Evolutionary conservation across 2,888 invertebrate genomes (phyloP).

Genomic region (Alloplasta piceator): DNA sequence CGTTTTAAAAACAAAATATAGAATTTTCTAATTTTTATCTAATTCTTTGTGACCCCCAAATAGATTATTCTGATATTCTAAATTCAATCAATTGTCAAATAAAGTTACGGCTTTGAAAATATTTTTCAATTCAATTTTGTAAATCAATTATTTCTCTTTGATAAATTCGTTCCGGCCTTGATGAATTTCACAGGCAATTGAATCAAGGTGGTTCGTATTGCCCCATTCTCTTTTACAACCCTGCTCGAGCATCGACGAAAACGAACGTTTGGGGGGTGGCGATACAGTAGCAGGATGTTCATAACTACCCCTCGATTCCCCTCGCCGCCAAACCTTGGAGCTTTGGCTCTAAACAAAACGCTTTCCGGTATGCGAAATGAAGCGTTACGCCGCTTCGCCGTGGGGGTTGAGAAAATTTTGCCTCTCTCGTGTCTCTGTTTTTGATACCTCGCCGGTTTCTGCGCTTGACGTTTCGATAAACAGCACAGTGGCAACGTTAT

Average conservation of each 20-base stretch:
- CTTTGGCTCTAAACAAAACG: slow-evolving; percentile 71
- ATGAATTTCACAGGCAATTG: no score
- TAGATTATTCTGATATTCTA: no score
- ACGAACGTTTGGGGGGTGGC: slow-evolving; percentile 7
- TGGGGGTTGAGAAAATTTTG: slow-evolving; percentile 48
- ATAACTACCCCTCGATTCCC: background rate
- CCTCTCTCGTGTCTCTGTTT: slow-evolving; percentile 60
- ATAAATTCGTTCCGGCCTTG: no score
- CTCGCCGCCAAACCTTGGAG: slow-evolving; percentile 19
- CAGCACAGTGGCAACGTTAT: slow-evolving; percentile 67
- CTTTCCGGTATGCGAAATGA: slow-evolving; percentile 69
- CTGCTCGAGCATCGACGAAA: background rate
- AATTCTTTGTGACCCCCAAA: no score
- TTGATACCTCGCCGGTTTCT: slow-evolving; percentile 69
- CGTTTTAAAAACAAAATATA: no score
- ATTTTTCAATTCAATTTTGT: no score
- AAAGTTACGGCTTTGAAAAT: no score
- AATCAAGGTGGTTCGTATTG: no score
- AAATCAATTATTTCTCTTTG: no score
- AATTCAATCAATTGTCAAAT: no score
- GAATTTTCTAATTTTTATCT: no score
- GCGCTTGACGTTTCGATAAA: slow-evolving; percentile 81
- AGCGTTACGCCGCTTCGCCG: slow-evolving; percentile 61
- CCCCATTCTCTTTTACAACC: no score
- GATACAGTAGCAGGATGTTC: slow-evolving; percentile 18